phyloP scores from a whole-genome alignment of 1,140 invertebrate genomes.

The Aphelenchoides avenae region DNA sequence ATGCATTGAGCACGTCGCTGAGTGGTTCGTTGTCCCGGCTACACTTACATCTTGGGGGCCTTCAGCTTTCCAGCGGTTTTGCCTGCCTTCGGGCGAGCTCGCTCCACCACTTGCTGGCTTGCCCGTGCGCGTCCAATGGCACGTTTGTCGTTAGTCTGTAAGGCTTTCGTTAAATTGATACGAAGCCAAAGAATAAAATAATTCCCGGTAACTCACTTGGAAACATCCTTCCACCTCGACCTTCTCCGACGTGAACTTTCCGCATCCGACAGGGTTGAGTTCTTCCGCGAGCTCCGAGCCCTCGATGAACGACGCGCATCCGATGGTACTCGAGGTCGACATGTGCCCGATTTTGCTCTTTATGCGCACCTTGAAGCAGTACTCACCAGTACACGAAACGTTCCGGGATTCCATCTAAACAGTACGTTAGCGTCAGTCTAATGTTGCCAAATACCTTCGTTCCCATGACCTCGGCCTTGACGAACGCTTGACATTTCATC shows the following conservation, averaged over 20 bases:
- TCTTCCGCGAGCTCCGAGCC: slow-evolving; percentile 51
- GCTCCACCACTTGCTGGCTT: slow-evolving; percentile 40
- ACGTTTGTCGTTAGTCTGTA: slow-evolving; percentile 40
- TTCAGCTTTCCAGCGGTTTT: slow-evolving; percentile 15
- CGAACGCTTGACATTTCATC: slow-evolving; percentile 43
- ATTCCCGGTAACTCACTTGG: slow-evolving; percentile 18
- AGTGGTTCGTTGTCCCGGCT: slow-evolving; percentile 28
- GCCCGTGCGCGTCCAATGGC: slow-evolving; percentile 44
- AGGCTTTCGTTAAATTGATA: not conserved
- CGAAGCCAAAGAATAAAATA: not conserved
- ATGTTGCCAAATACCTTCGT: slow-evolving; percentile 27
- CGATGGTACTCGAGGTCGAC: slow-evolving; percentile 23
- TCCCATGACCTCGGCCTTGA: slow-evolving; percentile 47
- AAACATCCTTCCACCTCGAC: slow-evolving; percentile 51
- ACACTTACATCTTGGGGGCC: slow-evolving; percentile 33
- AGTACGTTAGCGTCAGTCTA: not conserved
- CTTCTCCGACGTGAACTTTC: slow-evolving; percentile 47
- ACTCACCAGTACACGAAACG: slow-evolving; percentile 50
- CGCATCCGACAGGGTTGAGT: slow-evolving; percentile 55
- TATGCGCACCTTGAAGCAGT: slow-evolving; percentile 53
- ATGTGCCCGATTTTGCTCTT: slow-evolving; percentile 48
- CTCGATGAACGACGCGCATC: slow-evolving; percentile 49
- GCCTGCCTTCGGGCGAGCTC: slow-evolving; percentile 14
- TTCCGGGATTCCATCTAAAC: slow-evolving; percentile 30
- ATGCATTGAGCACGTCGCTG: too few species aligned